Percentiles rank a stretch among this genome's conserved stretches.
These are phyloP conservation scores for Gastrophysa polygoni DNA, from an alignment of 2,888 invertebrate species.

Conservation along the genomic window DNA sequence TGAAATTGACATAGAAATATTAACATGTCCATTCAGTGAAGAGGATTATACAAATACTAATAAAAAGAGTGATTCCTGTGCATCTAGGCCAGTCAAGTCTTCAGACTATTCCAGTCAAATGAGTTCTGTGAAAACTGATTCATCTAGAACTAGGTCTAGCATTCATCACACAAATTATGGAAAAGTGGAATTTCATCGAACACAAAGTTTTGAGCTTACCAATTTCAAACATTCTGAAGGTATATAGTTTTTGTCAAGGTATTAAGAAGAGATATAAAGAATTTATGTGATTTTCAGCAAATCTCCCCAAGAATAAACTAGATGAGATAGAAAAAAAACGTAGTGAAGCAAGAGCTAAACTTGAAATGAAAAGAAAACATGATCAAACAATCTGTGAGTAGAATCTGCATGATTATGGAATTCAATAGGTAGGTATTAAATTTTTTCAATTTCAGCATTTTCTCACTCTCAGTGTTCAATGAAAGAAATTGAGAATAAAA, in stretches of 20 bases:
- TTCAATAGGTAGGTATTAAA: not conserved
- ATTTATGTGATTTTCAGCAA: constrained; percentile 3
- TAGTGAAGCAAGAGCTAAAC: constrained; percentile 64
- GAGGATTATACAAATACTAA: too few relatives aligned
- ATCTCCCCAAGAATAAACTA: constrained; percentile 58
- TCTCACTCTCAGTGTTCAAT: constrained; percentile 51
- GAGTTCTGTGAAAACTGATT: not conserved
- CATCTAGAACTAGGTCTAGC: not conserved
- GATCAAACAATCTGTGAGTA: constrained; percentile 30
- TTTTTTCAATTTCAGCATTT: constrained; percentile 28
- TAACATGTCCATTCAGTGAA: constrained; percentile 1
- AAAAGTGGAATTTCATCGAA: constrained; percentile 46
- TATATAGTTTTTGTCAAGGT: not conserved
- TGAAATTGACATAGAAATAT: constrained; percentile 16
- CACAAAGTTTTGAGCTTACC: constrained; percentile 47
- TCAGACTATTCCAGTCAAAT: not conserved
- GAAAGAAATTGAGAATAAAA: constrained; percentile 60
- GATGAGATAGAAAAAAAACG: constrained; percentile 69
- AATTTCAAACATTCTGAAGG: constrained; percentile 21
- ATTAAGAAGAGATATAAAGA: constrained; percentile 7
- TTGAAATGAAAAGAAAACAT: constrained; percentile 60
- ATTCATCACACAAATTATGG: constrained; percentile 16
- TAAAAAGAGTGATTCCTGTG: too few relatives aligned
- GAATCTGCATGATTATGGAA: not conserved
- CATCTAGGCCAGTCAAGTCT: too few relatives aligned